These are phyloP conservation scores for Marmota monax DNA, from an alignment of 2,113 vertebrate species.

Conservation along the genomic window DNA sequence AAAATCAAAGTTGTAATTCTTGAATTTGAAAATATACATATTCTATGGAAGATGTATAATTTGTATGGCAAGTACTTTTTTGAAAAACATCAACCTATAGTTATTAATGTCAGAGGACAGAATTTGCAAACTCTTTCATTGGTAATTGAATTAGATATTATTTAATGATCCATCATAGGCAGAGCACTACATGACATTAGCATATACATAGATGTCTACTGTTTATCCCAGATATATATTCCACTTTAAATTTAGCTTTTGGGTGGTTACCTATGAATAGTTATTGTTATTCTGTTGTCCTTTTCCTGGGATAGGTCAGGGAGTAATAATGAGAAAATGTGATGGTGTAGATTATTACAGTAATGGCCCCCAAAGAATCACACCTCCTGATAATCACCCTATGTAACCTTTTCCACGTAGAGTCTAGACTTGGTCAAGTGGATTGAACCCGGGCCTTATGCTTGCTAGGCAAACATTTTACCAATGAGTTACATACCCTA, in stretches of 20 bases:
- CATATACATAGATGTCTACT: neutral
- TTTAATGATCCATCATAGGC: neutral
- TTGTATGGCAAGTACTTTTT: neutral
- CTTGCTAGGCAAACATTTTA: neutral
- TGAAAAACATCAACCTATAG: conserved; percentile 11
- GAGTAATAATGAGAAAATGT: neutral
- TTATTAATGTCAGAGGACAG: neutral
- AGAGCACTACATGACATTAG: neutral
- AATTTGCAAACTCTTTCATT: conserved; percentile 22
- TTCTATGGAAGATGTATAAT: neutral
- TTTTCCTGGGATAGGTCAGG: neutral
- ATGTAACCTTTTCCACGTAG: neutral
- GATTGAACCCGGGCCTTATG: neutral
- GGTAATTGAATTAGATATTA: neutral
- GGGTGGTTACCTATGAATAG: neutral
- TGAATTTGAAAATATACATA: neutral
- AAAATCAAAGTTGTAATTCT: conserved; percentile 4
- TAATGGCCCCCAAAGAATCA: neutral
- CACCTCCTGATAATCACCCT: neutral
- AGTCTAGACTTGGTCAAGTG: neutral
- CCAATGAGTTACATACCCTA: neutral
- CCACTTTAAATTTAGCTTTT: conserved; percentile 18
- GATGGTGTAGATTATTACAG: neutral
- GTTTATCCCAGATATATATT: neutral
- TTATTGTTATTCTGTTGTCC: neutral